These are phyloP conservation scores for Telmatochromis sp. DNA, from an alignment of 2,113 vertebrate genomes.

Conservation along the genomic window DNA sequence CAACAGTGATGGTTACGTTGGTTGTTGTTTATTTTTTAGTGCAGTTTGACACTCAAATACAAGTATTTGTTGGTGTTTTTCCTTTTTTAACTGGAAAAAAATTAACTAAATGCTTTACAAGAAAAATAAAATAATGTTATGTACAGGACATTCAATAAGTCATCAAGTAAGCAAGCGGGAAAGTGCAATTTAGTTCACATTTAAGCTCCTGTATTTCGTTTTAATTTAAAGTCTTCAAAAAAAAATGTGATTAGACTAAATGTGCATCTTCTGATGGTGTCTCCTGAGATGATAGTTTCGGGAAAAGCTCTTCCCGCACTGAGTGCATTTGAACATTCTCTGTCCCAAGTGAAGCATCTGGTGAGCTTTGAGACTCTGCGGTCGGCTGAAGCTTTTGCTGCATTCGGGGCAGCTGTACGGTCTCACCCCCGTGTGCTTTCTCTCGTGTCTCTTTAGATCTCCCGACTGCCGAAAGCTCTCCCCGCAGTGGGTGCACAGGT, in stretches of 20 bases:
- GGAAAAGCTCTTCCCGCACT: slow-evolving; percentile 74
- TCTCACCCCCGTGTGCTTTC: slow-evolving; percentile 72
- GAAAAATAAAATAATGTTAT: background rate
- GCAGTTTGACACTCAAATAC: background rate
- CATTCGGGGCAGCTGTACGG: slow-evolving; percentile 69
- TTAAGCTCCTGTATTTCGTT: fast-evolving
- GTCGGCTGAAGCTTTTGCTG: slow-evolving; percentile 72
- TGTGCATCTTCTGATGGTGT: slow-evolving; percentile 74
- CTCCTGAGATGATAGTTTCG: slow-evolving; percentile 72
- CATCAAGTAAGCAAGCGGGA: background rate
- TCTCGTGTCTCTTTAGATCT: slow-evolving; percentile 73
- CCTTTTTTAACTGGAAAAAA: background rate
- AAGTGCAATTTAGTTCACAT: background rate
- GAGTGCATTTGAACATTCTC: slow-evolving; percentile 66
- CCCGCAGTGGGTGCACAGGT: slow-evolving; percentile 74
- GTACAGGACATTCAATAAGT: background rate
- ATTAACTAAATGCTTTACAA: background rate
- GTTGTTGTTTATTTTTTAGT: slow-evolving; percentile 11
- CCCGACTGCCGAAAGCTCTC: slow-evolving; percentile 75
- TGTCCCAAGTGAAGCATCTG: slow-evolving; percentile 72
- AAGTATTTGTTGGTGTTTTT: background rate
- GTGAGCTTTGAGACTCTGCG: slow-evolving; percentile 74
- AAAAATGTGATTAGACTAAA: background rate
- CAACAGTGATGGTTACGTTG: slow-evolving; percentile 41
- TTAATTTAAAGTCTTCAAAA: background rate